phyloP scores from a whole-genome alignment of 2,113 vertebrate species.

The Callipepla californica region DNA sequence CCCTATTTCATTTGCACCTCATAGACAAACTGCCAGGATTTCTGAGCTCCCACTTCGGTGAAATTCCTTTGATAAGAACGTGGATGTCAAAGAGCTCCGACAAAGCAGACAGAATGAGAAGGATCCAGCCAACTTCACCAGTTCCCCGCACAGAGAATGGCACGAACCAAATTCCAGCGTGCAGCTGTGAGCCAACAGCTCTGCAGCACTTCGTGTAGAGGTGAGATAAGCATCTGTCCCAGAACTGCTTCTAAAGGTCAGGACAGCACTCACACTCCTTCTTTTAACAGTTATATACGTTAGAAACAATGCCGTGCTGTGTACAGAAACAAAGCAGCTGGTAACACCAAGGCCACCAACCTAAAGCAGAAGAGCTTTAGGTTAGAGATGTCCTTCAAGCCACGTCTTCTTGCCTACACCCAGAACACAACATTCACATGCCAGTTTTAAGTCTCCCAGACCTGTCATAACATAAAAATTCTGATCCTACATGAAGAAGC shows the following conservation, averaged over 20 bases:
- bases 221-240: too few relatives aligned
- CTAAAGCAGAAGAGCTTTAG: neutral
- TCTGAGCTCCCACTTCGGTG: neutral
- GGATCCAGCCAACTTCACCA: neutral
- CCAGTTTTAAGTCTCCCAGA: neutral
- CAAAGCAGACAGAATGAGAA: fast-evolving
- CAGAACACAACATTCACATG: too few relatives aligned
- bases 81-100: neutral
- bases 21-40: neutral
- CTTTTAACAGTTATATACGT: neutral
- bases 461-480: neutral
- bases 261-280: neutral
- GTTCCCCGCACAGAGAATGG: neutral
- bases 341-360: neutral
- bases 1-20: fast-evolving
- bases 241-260: neutral
- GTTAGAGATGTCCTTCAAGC: neutral
- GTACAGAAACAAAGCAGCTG: neutral
- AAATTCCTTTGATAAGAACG: neutral
- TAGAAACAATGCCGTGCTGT: neutral
- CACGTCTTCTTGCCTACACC: fast-evolving
- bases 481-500: neutral
- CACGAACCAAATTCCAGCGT: neutral
- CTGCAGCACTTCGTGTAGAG: too few relatives aligned
- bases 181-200: neutral